phyloP scores from a whole-genome alignment of 2,113 vertebrate genomes.

The Pitta sordida region DNA sequence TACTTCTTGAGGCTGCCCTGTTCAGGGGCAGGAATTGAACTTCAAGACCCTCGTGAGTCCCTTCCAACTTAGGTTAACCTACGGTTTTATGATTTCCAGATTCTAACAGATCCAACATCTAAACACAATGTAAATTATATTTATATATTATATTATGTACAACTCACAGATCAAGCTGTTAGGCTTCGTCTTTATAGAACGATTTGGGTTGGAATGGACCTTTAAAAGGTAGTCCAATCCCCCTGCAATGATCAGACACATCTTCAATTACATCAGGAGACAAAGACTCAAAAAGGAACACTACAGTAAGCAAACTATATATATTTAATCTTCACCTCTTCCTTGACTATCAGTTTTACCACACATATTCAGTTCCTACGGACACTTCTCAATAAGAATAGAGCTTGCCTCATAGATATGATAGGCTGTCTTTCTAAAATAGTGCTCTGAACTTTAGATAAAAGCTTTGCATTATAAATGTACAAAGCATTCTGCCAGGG shows the following conservation, averaged over 20 bases:
- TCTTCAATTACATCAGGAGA: neutral
- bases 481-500: constrained; percentile 63
- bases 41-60: neutral
- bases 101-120: neutral
- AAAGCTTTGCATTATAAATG: constrained; percentile 75
- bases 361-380: neutral
- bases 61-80: neutral
- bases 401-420: constrained; percentile 5
- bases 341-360: neutral
- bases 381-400: neutral
- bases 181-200: neutral
- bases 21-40: neutral
- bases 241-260: neutral
- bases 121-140: neutral
- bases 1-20: neutral
- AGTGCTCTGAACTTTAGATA: constrained; percentile 73
- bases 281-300: neutral
- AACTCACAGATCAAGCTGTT: neutral
- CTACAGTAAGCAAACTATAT: neutral
- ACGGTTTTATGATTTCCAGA: neutral
- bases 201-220: neutral
- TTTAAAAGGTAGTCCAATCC: neutral
- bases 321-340: neutral
- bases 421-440: constrained; percentile 63
- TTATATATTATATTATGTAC: neutral